Base-by-base conservation (phyloP, 2,888 invertebrate genomes). In the Hemistola chrysoprasaria region DNA sequence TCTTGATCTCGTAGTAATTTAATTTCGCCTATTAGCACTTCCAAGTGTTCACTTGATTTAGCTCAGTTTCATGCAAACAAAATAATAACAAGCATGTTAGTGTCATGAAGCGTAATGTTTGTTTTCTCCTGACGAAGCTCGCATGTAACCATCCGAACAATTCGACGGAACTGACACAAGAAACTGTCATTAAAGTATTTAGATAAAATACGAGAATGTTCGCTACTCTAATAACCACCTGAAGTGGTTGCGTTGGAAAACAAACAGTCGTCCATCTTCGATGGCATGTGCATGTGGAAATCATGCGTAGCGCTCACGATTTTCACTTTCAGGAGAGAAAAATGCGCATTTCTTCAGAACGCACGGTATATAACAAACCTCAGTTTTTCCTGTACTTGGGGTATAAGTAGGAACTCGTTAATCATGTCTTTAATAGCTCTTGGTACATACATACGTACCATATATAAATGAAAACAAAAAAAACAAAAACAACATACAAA, bases 81-180 rank as follows among this genome's bases (percentile, higher is more conserved):
- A 26, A 24, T 11, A 45, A n/a, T 23, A 16, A 8, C 22, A 29
- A 44, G 43, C 43, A 39, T 44, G 46, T 27, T 24, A 25, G 25
- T 70, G 50, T 67, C 73, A 67, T 71, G 58, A 54, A 63, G 54
- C 49, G 63, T 59, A 60, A 56, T 68, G 62, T 69, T 72, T 70
- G 65, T 71, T 75, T 84, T 80, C 80, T 73, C 60, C 60, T 50
- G 62, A 62, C 61, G 56, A 53, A 35, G 64, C 70, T 85, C 50
- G 87, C 87, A 83, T 86, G 86, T 77, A 67, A 70, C 76, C 67
- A 85, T 87, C 70, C 77, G 53, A 81, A 78, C 78, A 73, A 88
- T 86, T 79, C 73, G 70, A 75, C 81, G 78, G 82, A 82, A 82
- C 77, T 83, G 76, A 78, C 72, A 78, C 63, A 79, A 80, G 77